Evolutionary conservation across 2,113 vertebrate species (phyloP).

Genomic region (Stegastes partitus): DNA sequence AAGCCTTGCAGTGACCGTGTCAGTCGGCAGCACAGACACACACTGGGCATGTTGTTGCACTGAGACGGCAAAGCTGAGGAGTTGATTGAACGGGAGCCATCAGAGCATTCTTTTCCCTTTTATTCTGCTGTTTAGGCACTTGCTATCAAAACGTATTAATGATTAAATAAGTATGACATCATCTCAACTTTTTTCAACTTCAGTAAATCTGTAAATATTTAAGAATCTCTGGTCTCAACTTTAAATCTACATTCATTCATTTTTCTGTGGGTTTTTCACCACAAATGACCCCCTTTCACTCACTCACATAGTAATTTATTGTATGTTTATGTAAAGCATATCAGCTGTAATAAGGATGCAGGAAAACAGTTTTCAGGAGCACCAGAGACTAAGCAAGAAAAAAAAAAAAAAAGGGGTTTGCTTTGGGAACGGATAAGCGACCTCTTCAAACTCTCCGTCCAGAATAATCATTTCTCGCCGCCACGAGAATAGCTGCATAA

Average conservation of each 20-base stretch:
- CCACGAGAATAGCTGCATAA: conserved; percentile 68
- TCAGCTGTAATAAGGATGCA: neutral
- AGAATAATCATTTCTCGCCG: conserved; percentile 67
- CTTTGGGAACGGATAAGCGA: conserved; percentile 48
- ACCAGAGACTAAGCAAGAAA: conserved; percentile 10
- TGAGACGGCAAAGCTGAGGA: neutral
- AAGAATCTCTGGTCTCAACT: too few species aligned
- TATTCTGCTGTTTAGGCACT: neutral
- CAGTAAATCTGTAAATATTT: too few species aligned
- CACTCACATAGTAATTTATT: too few species aligned
- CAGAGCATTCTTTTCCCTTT: conserved; percentile 7
- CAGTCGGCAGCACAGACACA: conserved; percentile 32
- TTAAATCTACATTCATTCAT: neutral
- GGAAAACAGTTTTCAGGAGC: conserved; percentile 10
- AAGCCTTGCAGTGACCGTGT: conserved; percentile 70
- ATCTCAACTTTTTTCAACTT: too few species aligned
- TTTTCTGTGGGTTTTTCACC: too few species aligned
- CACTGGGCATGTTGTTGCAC: conserved; percentile 38
- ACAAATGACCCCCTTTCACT: too few species aligned
- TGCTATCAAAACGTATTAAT: too few species aligned
- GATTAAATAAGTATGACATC: too few species aligned
- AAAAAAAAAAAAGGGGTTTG: conserved; percentile 29
- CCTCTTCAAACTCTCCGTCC: conserved; percentile 51
- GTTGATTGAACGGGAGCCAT: neutral
- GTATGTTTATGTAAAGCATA: too few species aligned